Evolutionary conservation across 1,140 invertebrate genomes (phyloP), one percentile per base, ranked within the genome.

Genomic region (Cylas formicarius): DNA sequence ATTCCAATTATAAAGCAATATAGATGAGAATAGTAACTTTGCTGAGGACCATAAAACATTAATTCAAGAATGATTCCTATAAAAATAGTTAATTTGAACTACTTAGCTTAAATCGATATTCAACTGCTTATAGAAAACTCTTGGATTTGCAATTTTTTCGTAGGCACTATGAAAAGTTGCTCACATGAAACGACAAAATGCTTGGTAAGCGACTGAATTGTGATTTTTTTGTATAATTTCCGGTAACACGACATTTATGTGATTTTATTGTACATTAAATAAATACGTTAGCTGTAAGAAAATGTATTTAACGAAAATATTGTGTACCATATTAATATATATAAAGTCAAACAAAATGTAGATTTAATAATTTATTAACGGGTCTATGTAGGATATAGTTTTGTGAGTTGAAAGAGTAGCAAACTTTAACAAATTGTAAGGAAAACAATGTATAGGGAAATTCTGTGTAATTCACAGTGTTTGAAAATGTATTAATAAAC

Each of bases 321-420:
- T 41, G 38, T 41, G 45, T 45, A 50, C 37, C 46, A 51, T 46
- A 29, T 39, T 38, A 44, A 33, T 38, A 51, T 38, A 42, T 33
- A 22, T 29, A 24, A 43, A 27, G 32, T 41, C 35, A 43, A 50
- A 17, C 22, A 17, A 22, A 43, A 24, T 28, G 38, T 48, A 52
- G 55, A 54, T 59, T 59, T 55, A 60, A 56, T 60, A 60, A 60
- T 60, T 57, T 56, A 58, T 56, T 58, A 60, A 60, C 56, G 54
- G 57, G 56, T 58, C 56, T 58, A 61, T 53, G 53, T 39, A 38
- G 40, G 16, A 11, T 40, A 47, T 28, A 20, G 35, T 21, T 23
- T 14, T 26, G 28, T 29, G 23, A 22, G 5, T 27, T 36, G 11
- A 17, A 27, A 29, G 4, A 23, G 8, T 31, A 40, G 41, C 50